Percentiles rank a stretch among this genome's conserved stretches.
phyloP scores from a whole-genome alignment of 1,140 invertebrate species.

The Batillaria attramentaria region DNA sequence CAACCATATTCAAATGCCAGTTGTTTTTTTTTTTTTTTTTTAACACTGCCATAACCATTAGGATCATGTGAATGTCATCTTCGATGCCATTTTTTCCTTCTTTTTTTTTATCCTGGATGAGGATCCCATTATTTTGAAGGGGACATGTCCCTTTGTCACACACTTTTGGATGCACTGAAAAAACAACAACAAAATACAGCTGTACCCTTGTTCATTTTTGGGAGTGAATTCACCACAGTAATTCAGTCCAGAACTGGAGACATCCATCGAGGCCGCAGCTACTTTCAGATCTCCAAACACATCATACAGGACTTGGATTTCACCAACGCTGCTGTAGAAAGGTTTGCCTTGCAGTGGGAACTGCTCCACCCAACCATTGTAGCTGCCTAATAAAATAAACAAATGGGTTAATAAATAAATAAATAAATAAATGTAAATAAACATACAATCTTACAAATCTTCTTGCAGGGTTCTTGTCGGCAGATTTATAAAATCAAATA shows the following conservation, averaged over 20 bases:
- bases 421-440: too few species aligned
- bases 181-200: too few species aligned
- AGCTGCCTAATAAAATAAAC: constrained; percentile 35
- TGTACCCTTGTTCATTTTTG: neutral
- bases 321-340: constrained; percentile 34
- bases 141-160: neutral
- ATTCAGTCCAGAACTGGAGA: constrained; percentile 27
- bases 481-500: neutral
- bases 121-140: neutral
- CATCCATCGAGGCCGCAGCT: constrained; percentile 33
- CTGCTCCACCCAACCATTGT: constrained; percentile 51
- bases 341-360: constrained; percentile 41
- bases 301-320: constrained; percentile 38
- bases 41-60: too few species aligned
- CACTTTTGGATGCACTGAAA: neutral
- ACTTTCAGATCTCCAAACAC: constrained; percentile 41
- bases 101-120: neutral
- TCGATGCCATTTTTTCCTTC: neutral
- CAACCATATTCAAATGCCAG: too few species aligned
- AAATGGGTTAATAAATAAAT: neutral
- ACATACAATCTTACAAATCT: neutral
- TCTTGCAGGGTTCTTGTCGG: too few species aligned
- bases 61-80: constrained; percentile 17
- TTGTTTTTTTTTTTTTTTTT: too few species aligned
- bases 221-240: constrained; percentile 31